Evolutionary conservation across 2,113 vertebrate genomes (phyloP).

Genomic region (Hypocryptadius cinnamomeus): DNA sequence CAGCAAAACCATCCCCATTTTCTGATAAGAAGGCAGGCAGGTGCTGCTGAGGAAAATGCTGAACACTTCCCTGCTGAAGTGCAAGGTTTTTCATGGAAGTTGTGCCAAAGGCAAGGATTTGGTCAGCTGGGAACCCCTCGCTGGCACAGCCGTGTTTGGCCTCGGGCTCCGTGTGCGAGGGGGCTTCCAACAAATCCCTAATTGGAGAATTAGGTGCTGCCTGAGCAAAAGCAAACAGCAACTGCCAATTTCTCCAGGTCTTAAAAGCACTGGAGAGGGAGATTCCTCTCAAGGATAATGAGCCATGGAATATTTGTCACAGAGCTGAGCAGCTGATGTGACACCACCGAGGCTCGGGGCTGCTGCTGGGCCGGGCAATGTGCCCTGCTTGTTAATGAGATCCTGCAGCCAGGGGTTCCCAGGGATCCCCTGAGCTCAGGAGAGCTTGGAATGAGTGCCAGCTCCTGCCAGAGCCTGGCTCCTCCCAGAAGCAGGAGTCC

Average conservation of each 20-base stretch:
- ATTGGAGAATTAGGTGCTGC: not conserved
- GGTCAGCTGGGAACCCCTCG: not conserved
- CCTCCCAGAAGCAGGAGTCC: not conserved
- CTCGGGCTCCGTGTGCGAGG: rapidly evolving
- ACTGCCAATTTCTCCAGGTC: not conserved
- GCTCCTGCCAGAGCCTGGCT: not conserved
- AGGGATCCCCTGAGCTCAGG: not conserved
- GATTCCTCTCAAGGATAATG: constrained; percentile 29
- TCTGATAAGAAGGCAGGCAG: not conserved
- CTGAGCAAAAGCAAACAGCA: not conserved
- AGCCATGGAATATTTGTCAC: constrained; percentile 30
- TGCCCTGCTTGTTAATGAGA: not conserved
- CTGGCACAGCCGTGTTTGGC: not conserved
- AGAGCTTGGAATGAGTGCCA: not conserved
- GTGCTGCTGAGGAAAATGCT: not conserved
- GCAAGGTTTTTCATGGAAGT: not conserved
- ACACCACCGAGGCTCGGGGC: not conserved
- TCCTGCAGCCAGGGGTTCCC: not conserved
- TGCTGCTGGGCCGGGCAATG: not conserved
- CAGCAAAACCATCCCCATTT: not conserved
- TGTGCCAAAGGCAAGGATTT: not conserved
- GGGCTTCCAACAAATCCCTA: not conserved
- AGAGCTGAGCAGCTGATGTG: constrained; percentile 35
- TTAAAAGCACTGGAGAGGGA: constrained; percentile 19
- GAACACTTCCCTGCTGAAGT: not conserved